Evolutionary conservation across 2,888 invertebrate species (phyloP).

Genomic region (Eulithis testata): DNA sequence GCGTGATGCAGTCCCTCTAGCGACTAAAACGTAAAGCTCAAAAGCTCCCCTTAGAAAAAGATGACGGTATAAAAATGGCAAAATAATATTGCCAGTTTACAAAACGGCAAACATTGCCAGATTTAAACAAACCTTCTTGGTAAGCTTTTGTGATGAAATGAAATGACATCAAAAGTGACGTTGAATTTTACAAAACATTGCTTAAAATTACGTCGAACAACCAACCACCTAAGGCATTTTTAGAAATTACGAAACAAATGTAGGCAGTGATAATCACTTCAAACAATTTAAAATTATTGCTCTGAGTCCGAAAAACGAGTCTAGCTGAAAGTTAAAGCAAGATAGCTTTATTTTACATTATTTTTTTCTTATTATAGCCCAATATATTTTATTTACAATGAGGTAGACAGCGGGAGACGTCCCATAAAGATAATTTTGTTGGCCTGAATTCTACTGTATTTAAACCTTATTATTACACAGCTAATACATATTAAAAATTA

Average conservation of each 20-base stretch:
- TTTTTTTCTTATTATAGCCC: constrained; percentile 73
- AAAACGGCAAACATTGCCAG: background rate
- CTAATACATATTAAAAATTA: constrained; percentile 18
- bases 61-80: constrained; percentile 6
- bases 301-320: constrained; percentile 58
- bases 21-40: background rate
- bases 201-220: constrained; percentile 50
- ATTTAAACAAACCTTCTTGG: constrained; percentile 6
- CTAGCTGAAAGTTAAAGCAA: constrained; percentile 59
- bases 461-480: constrained; percentile 40
- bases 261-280: constrained; percentile 46
- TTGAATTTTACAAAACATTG: constrained; percentile 32
- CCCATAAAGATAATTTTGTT: constrained; percentile 71
- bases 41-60: background rate
- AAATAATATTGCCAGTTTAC: constrained; percentile 12
- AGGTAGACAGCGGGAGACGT: constrained; percentile 76
- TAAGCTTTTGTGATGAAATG: constrained; percentile 36
- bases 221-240: constrained; percentile 51
- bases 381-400: constrained; percentile 78
- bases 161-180: constrained; percentile 25
- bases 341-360: constrained; percentile 47
- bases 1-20: constrained; percentile 6
- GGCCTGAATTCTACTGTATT: constrained; percentile 57
- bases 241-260: constrained; percentile 45
- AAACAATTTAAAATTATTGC: constrained; percentile 68